Conservation (phyloP, 2,797 vertebrate genomes). For the Ctenopoma multispine region DNA sequence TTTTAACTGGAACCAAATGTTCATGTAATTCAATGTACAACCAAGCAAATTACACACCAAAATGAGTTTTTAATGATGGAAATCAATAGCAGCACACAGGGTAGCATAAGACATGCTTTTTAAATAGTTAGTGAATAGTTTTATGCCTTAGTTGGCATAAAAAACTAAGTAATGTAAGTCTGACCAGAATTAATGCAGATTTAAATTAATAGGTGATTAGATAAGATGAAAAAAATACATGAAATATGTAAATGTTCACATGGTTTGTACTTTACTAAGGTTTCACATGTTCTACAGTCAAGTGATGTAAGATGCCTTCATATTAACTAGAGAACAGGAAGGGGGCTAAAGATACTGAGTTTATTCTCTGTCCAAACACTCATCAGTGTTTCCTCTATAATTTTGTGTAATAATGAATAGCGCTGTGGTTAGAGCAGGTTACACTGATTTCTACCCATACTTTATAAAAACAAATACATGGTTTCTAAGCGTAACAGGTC, state of each 20-base stretch:
- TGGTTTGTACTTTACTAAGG: neutral
- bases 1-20: conserved; percentile 33
- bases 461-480: conserved; percentile 60
- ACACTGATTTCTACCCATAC: conserved; percentile 26
- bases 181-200: no score
- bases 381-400: conserved; percentile 43
- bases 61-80: conserved; percentile 7
- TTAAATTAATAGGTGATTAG: no score
- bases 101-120: neutral
- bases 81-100: neutral
- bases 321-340: neutral
- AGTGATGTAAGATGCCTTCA: conserved; percentile 37
- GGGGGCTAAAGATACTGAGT: neutral
- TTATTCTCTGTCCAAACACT: conserved; percentile 41
- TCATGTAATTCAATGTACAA: neutral
- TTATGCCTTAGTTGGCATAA: neutral
- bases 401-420: conserved; percentile 26
- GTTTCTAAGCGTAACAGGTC: conserved; percentile 56
- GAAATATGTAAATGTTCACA: neutral
- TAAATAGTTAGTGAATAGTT: no score
- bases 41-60: conserved; percentile 1
- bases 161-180: no score
- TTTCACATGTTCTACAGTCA: neutral
- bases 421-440: conserved; percentile 30
- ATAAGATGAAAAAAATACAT: no score